Evolutionary conservation across 2,888 invertebrate species (phyloP), one percentile per base, ranked within the genome.

Genomic region (Prosapia bicincta): DNA sequence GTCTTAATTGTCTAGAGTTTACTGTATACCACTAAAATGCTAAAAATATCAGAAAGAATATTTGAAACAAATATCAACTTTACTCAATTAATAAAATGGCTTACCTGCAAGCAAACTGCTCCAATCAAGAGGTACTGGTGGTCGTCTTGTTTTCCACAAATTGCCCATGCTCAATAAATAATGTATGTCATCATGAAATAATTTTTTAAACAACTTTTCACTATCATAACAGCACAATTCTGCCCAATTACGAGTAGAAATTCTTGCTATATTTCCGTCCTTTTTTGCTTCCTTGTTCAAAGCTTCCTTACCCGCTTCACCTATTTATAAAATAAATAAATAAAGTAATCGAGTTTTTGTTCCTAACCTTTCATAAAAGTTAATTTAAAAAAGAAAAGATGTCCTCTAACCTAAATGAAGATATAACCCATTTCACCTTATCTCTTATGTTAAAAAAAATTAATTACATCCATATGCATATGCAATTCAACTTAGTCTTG

Each of bases 81-180:
- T n/a, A n/a, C 30, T 6, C 30, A 30, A 30, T 30, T 30, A 30
- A 30, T n/a, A n/a, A n/a, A n/a, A n/a, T n/a, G 20, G 28, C 66
- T 72, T 71, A 79, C 78, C 77, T 69, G 77, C 77, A 32, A 77
- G 78, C 69, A 81, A 75, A 32, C 78, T 72, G 69, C 74, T 73
- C 78, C 77, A 82, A n/a, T 70, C 66, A 43, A 97, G 84, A 0
- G 97, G 96, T 1, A 88, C 89, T 0, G 99, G 99, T 0, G 95
- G 90, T 80, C 91, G 89, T 28, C 99, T 90, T 76, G 91, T 93
- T 85, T 95, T 95, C 99, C 99, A 99, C 73, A 99, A 86, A 84
- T 97, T 94, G 81, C 93, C 91, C 98, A 99, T 99, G 1, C 92
- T 92, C 75, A 98, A 86, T 78, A 99, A 88, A 85, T 99, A 99